A percentile compares a stretch with the other conserved stretches of the same genome.
These are phyloP conservation scores for Buathra laborator DNA, from an alignment of 2,888 invertebrate genomes.

Conservation along the genomic window DNA sequence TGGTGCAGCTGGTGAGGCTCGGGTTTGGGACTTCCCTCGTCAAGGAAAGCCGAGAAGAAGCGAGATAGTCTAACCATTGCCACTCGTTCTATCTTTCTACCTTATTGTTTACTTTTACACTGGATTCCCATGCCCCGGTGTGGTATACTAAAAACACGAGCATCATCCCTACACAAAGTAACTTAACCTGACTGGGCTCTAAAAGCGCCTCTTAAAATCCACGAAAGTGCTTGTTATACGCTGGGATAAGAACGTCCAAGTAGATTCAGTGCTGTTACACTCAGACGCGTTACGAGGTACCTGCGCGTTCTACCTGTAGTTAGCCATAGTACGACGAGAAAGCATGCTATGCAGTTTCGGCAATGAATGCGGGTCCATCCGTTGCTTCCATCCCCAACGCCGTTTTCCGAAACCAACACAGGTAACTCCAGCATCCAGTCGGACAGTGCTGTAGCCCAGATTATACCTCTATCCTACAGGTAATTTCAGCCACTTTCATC, in stretches of 20 bases:
- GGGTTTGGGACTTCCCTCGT: constrained; percentile 21
- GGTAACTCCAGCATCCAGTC: background rate
- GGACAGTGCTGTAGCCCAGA: constrained; percentile 30
- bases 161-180: constrained; percentile 6
- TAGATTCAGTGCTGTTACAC: constrained; percentile 37
- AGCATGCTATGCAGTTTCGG: background rate
- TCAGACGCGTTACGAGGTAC: constrained; percentile 39
- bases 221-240: constrained; percentile 52
- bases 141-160: constrained; percentile 21
- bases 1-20: background rate
- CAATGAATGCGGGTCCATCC: background rate
- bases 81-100: constrained; percentile 14
- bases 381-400: background rate
- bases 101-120: constrained; percentile 59
- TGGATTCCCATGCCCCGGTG: constrained; percentile 12
- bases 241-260: constrained; percentile 47
- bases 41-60: constrained; percentile 27
- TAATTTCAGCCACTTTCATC: constrained; percentile 57
- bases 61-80: constrained; percentile 44
- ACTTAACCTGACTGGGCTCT: background rate
- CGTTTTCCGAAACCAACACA: constrained; percentile 8
- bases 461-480: constrained; percentile 43
- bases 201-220: constrained; percentile 38
- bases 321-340: background rate
- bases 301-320: background rate